Conservation (phyloP, 2,888 invertebrate species). For the Autographa pulchrina region DNA sequence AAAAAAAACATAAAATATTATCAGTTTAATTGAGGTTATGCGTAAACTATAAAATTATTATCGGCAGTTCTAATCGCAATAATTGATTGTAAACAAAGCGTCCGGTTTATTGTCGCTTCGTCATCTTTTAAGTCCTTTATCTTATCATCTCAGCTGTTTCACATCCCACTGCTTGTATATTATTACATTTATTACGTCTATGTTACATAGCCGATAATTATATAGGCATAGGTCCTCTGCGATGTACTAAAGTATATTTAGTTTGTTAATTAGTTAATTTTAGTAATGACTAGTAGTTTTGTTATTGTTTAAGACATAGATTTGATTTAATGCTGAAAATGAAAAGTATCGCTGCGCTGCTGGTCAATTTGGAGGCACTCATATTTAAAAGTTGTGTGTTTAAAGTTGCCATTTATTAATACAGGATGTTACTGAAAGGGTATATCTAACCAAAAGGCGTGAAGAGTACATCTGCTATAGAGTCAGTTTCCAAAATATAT, state of each 20-base stretch:
- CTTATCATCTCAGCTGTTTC: slow-evolving; percentile 51
- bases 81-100: slow-evolving; percentile 40
- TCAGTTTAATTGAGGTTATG: slow-evolving; percentile 30
- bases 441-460: too few species aligned
- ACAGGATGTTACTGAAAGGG: too few species aligned
- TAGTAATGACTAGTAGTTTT: too few species aligned
- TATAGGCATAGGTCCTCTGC: not conserved
- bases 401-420: too few species aligned
- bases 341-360: too few species aligned
- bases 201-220: not conserved
- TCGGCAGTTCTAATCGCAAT: slow-evolving; percentile 39
- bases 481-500: too few species aligned
- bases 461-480: too few species aligned
- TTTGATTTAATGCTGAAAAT: too few species aligned
- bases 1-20: not conserved
- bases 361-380: too few species aligned
- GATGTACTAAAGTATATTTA: not conserved
- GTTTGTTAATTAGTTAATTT: not conserved
- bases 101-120: slow-evolving; percentile 33
- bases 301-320: too few species aligned
- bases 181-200: not conserved
- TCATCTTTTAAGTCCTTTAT: slow-evolving; percentile 38
- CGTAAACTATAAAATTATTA: slow-evolving; percentile 43
- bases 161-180: slow-evolving; percentile 14
- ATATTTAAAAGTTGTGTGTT: too few species aligned